Evolutionary conservation across 2,113 vertebrate genomes (phyloP), one percentile per base, ranked within the genome.

Genomic region (Todiramphus chloris): DNA sequence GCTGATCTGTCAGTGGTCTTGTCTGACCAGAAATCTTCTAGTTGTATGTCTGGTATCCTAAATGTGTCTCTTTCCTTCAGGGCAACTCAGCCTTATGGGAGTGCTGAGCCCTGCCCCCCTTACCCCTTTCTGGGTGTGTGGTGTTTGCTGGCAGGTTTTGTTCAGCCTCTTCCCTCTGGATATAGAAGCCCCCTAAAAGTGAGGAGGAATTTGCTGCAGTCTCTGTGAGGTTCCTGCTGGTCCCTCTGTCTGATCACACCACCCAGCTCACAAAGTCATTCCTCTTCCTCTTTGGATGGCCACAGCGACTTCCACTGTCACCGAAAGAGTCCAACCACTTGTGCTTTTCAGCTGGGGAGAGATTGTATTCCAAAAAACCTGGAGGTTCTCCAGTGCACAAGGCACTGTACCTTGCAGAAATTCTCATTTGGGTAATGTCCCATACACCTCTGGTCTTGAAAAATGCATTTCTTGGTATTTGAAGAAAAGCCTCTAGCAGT

Each of bases 381-480:
- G 69, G 55, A 82, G 55, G 33, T 64, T 68, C 28, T 85, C 41
- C 75, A 93, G 55, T 16, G 11, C 25, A 11, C 50, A 28, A 39
- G 44, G 85, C 90, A 75, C 43, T 62, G 72, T 75, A 56, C 35
- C 74, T 85, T 82, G 73, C 46, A 77, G 75, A 68, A 89, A 73
- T 76, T 73, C 70, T 83, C 60, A 37, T 87, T 23, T 85, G 53
- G n/a, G 13, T 77, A 58, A 87, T 78, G 84, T 92, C 78, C 56
- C 51, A 25, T 51, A 76, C 25, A 33, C 35, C 2, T 4, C n/a
- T 62, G 41, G 30, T 39, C 44, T 89, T 92, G 82, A 87, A 68
- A 96, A 96, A 91, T 63, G 62, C 20, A 35, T 81, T 87, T 85
- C 75, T 62, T 77, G 77, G 67, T 86, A 53, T 74, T 44, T 83